Conservation (phyloP, 2,797 vertebrate genomes). For the Chromobotia macracanthus region DNA sequence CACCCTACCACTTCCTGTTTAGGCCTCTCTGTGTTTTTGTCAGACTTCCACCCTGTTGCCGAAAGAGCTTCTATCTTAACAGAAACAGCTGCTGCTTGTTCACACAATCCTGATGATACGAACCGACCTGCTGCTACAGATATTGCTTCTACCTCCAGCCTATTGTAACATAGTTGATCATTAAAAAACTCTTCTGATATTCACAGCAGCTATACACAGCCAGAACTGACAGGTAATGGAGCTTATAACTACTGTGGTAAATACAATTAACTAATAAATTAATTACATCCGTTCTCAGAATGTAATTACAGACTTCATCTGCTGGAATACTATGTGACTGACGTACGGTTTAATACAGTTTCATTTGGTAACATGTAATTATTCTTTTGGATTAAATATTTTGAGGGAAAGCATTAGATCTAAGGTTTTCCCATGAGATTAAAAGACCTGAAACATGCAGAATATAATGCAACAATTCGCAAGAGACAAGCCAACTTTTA, state of each 20-base stretch:
- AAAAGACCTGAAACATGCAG: background rate
- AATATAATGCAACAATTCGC: background rate
- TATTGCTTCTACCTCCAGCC: background rate
- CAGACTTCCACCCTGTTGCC: background rate
- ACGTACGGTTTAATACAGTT: constrained; percentile 38
- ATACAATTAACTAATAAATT: constrained; percentile 51
- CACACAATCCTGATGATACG: constrained; percentile 28
- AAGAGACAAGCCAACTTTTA: background rate
- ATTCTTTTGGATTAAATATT: background rate
- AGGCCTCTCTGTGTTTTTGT: constrained; percentile 25
- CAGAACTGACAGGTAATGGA: constrained; percentile 40
- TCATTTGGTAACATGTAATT: constrained; percentile 29
- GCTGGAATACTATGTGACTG: constrained; percentile 38
- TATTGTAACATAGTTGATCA: background rate
- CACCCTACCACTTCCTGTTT: constrained; percentile 45
- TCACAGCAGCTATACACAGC: constrained; percentile 21
- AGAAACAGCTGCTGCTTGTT: constrained; percentile 55
- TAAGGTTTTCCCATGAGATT: background rate
- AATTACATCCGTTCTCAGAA: constrained; percentile 26
- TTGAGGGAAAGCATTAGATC: background rate
- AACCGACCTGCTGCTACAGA: constrained; percentile 7
- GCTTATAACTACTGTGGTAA: constrained; percentile 50
- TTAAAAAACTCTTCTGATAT: background rate
- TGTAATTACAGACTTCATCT: constrained; percentile 54
- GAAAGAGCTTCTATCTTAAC: constrained; percentile 28